Conservation (phyloP, 2,113 vertebrate genomes). For the Bubo bubo region DNA sequence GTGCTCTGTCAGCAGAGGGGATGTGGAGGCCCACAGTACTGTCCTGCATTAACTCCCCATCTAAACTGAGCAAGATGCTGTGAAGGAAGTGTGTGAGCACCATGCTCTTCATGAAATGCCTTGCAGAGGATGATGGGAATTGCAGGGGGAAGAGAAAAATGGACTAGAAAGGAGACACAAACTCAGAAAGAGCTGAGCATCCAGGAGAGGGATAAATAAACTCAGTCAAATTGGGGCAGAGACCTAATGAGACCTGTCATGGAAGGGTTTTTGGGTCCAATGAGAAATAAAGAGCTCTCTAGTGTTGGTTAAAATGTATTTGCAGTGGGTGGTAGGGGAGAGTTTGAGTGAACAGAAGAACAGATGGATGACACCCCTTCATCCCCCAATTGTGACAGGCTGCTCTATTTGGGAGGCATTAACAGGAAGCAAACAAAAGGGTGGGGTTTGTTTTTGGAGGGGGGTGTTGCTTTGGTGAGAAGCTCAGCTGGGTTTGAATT, state of each 20-base stretch:
- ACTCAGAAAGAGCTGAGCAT: not conserved
- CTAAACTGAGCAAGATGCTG: not conserved
- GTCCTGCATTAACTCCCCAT: not conserved
- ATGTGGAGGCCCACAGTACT: not conserved
- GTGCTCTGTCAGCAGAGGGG: not conserved
- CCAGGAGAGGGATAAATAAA: not conserved
- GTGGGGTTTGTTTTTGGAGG: not conserved
- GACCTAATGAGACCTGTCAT: not conserved
- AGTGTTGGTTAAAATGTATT: not conserved
- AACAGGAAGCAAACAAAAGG: not conserved
- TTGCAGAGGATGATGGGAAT: not conserved
- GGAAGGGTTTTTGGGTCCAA: not conserved
- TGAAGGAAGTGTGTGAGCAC: not conserved
- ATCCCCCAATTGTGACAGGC: not conserved
- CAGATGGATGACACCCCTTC: not conserved
- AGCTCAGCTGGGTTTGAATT: not conserved
- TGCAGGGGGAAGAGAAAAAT: not conserved
- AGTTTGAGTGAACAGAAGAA: not conserved
- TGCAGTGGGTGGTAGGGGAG: not conserved
- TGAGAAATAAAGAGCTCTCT: not conserved
- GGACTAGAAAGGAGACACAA: not conserved
- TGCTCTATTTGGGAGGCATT: not conserved
- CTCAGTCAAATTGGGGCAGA: not conserved
- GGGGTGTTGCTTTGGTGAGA: not conserved
- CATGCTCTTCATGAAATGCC: not conserved